These are phyloP conservation scores for Heliocidaris tuberculata DNA, from an alignment of 35 echinoderm and acorn worm genomes.

Conservation along the genomic window DNA sequence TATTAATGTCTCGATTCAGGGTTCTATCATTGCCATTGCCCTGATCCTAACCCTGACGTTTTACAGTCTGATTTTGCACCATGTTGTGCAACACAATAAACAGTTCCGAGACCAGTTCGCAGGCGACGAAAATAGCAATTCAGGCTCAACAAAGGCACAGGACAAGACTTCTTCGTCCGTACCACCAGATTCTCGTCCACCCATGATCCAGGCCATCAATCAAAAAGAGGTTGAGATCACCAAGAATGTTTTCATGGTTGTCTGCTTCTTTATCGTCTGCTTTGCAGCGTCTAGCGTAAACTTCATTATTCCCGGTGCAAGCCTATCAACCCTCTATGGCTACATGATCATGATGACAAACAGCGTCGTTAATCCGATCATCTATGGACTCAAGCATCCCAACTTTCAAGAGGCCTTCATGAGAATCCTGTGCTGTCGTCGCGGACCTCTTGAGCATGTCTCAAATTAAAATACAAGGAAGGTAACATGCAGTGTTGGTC, in stretches of 20 bases:
- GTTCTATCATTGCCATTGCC: slow-evolving; percentile 1
- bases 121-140: background rate
- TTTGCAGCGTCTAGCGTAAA: slow-evolving; percentile 26
- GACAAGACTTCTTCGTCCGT: background rate
- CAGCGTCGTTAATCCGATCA: slow-evolving; percentile 61
- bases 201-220: slow-evolving; percentile 13
- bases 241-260: slow-evolving; percentile 56
- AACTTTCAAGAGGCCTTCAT: slow-evolving; percentile 67
- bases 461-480: too few species aligned
- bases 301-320: slow-evolving; percentile 30
- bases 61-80: background rate
- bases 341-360: slow-evolving; percentile 25
- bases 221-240: slow-evolving; percentile 48
- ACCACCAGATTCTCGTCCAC: background rate
- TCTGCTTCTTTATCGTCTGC: slow-evolving; percentile 51
- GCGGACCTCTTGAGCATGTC: too few species aligned
- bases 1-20: background rate
- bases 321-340: slow-evolving; percentile 40
- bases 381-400: slow-evolving; percentile 77
- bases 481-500: too few species aligned
- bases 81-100: background rate
- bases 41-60: background rate
- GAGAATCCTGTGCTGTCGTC: slow-evolving; percentile 22
- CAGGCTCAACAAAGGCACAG: background rate
- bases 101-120: background rate